These are phyloP conservation scores for Sycobia sp. DNA, from an alignment of 1,140 invertebrate species.

Conservation along the genomic window DNA sequence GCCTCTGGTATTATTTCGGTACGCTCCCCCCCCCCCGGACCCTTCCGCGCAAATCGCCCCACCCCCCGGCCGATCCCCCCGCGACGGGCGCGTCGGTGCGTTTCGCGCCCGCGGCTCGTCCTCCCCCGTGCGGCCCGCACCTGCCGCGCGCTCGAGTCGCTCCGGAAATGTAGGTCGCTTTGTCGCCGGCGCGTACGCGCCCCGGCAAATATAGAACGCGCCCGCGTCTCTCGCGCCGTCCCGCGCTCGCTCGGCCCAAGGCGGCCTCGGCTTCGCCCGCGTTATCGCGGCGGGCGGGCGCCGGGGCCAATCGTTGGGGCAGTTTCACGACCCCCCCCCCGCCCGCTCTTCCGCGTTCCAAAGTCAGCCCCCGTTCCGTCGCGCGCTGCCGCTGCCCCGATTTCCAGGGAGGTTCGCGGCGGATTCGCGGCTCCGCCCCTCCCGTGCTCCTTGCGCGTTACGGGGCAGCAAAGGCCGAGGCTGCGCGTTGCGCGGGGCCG, in stretches of 20 bases:
- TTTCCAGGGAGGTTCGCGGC: neutral
- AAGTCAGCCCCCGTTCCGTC: no score
- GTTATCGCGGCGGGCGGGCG: no score
- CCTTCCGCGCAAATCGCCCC: neutral
- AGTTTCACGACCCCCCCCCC: no score
- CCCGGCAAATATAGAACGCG: conserved; percentile 46
- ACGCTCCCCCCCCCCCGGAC: neutral
- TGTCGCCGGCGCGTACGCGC: conserved; percentile 33
- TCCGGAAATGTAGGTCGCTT: conserved; percentile 48
- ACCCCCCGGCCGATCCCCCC: neutral
- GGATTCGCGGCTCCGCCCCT: neutral
- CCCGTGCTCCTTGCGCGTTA: neutral
- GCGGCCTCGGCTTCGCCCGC: no score
- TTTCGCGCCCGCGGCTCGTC: neutral
- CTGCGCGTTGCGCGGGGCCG: no score
- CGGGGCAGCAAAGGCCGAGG: neutral
- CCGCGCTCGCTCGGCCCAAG: no score
- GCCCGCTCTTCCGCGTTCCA: no score
- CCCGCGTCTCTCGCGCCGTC: no score
- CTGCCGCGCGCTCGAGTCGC: neutral
- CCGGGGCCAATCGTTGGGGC: no score
- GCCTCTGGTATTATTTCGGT: no score
- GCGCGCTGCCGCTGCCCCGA: no score
- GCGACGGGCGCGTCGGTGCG: neutral
- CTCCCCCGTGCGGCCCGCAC: neutral